A percentile compares a stretch with the other conserved stretches of the same genome.
These are phyloP conservation scores for Ptyas mucosa DNA, from an alignment of 2,113 vertebrate genomes.

Conservation along the genomic window DNA sequence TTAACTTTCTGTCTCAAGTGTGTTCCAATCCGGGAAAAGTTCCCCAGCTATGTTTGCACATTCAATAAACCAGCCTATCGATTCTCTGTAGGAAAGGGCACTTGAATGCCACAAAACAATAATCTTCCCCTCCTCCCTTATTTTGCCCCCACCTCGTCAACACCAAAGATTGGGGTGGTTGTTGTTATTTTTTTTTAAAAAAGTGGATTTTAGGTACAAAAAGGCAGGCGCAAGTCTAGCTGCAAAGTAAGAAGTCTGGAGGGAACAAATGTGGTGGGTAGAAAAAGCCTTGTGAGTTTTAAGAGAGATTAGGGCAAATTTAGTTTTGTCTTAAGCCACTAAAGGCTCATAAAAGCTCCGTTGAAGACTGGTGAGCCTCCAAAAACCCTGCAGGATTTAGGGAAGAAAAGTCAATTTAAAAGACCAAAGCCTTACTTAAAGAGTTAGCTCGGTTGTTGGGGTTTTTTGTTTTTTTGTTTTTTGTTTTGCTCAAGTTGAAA, in stretches of 20 bases:
- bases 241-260: conserved; percentile 22
- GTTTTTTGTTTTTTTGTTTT: too few relatives aligned
- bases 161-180: neutral
- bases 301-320: conserved; percentile 46
- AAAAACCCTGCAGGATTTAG: conserved; percentile 25
- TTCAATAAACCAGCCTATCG: neutral
- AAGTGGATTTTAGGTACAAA: conserved; percentile 11
- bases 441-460: fast-evolving
- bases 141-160: neutral
- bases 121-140: neutral
- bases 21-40: neutral
- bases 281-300: conserved; percentile 26
- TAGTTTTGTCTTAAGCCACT: conserved; percentile 48
- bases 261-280: conserved; percentile 13
- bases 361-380: neutral
- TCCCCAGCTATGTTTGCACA: neutral
- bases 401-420: conserved; percentile 47
- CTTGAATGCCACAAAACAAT: neutral
- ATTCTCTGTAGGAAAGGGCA: conserved; percentile 8
- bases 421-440: conserved; percentile 14
- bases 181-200: neutral
- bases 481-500: neutral
- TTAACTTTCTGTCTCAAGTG: neutral
- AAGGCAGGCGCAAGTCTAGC: conserved; percentile 13
- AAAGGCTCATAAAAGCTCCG: conserved; percentile 46